Evolutionary conservation across 2,797 vertebrate genomes (phyloP), one percentile per base, ranked within the genome.

Genomic region (Simalia tracyae): DNA sequence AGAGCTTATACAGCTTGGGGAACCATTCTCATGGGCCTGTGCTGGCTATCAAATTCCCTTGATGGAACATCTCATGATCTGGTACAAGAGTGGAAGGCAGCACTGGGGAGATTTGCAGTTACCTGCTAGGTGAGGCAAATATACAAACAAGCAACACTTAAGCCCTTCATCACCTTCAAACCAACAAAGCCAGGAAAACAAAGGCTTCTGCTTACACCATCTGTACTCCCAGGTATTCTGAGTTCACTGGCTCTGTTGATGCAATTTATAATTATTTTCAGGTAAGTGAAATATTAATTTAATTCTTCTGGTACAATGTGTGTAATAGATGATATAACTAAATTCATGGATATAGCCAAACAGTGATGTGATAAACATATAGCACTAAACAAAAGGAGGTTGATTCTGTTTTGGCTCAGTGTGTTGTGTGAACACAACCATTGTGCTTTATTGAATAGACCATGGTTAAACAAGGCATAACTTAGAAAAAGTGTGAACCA

Each of bases 81-180:
- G 0, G 14, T 86, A 4, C 19, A 63, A 0, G 1, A 87, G 94
- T 90, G 88, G 90, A 92, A 93, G 89, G 36, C 12, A 90, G 93
- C 94, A 54, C 90, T 86, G n/a, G 68, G 50, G 3, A 90, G 97
- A 97, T 98, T 98, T 98, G 64, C 97, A 97, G 97, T 90, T 97
- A 93, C 5, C 50, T 97, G 97, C 59, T 72, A 97, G 95, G 28
- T 93, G 36, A 9, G 31, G 92, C 0, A 0, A 93, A 93, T 84
- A 91, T 5, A 90, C 92, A 94, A 90, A 61, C 85, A 89, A 90
- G 93, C 72, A 4, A 0, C 92, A 84, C 94, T 91, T 94, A 91
- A 95, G 84, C 14, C 91, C 50, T 84, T 57, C n/a, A 76, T 1
- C 0, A 3, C 5, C 36, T 1, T 91, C 14, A 50, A 94, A 92